phyloP scores from a whole-genome alignment of 2,113 vertebrate species.

The Silurus meridionalis region DNA sequence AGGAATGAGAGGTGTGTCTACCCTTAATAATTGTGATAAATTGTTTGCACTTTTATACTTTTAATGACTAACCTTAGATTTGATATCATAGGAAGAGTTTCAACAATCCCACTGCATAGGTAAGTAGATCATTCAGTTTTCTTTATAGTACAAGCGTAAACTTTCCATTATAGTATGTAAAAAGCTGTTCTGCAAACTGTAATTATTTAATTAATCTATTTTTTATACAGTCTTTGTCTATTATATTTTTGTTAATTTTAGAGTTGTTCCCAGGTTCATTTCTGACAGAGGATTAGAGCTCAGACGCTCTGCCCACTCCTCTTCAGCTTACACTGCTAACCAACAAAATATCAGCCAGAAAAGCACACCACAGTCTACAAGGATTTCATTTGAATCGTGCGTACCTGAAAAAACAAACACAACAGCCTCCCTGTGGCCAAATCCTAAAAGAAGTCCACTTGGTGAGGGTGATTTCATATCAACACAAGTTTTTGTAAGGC shows the following conservation, averaged over 20 bases:
- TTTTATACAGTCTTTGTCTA: neutral
- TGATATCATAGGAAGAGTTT: constrained; percentile 53
- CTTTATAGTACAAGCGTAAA: neutral
- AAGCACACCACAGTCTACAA: constrained; percentile 15
- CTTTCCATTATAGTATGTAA: neutral
- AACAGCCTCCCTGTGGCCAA: constrained; percentile 33
- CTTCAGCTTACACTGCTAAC: constrained; percentile 21
- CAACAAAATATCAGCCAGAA: constrained; percentile 36
- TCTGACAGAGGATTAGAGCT: constrained; percentile 38
- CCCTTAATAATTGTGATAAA: neutral
- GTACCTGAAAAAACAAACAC: constrained; percentile 36
- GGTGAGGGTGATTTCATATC: constrained; percentile 20
- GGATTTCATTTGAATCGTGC: constrained; percentile 28
- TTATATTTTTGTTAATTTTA: constrained; percentile 35
- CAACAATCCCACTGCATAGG: constrained; percentile 50
- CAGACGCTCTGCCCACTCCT: constrained; percentile 34
- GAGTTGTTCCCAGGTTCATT: constrained; percentile 50
- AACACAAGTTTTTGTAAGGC: neutral
- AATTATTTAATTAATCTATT: neutral
- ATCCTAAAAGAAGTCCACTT: constrained; percentile 20
- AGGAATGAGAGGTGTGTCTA: constrained; percentile 53
- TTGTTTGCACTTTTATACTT: neutral
- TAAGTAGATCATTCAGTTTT: constrained; percentile 45
- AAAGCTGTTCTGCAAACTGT: neutral
- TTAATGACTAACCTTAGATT: neutral